Conservation (phyloP, 1,140 invertebrate species). For the Cydia fagiglandana region DNA sequence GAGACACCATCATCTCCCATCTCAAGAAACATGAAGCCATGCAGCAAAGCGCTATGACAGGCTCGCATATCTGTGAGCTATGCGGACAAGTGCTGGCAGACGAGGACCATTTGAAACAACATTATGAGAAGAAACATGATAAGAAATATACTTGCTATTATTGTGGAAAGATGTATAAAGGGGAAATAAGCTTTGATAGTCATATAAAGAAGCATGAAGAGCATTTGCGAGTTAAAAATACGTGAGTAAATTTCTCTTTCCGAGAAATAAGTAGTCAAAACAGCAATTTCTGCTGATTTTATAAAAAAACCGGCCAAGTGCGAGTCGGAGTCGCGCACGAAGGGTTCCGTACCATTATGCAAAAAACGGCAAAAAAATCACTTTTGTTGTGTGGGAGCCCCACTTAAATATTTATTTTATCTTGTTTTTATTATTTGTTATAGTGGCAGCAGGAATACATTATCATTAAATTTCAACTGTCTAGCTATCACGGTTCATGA, state of each 20-base stretch:
- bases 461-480: too few species aligned
- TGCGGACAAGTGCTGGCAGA: constrained; percentile 57
- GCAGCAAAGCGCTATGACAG: constrained; percentile 38
- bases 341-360: too few species aligned
- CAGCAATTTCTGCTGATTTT: too few species aligned
- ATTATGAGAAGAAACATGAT: constrained; percentile 57
- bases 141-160: constrained; percentile 70
- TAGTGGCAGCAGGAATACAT: too few species aligned
- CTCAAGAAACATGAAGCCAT: constrained; percentile 57
- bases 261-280: too few species aligned
- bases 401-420: too few species aligned
- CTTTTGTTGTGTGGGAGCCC: too few species aligned
- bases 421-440: too few species aligned
- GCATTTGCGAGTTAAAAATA: constrained; percentile 43
- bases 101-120: constrained; percentile 50
- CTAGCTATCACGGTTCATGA: too few species aligned
- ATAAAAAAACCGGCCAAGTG: too few species aligned
- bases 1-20: constrained; percentile 60
- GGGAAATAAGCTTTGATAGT: constrained; percentile 59
- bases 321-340: too few species aligned
- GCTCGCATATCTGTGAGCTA: constrained; percentile 59
- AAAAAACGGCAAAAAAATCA: too few species aligned
- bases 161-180: constrained; percentile 66
- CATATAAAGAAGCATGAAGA: constrained; percentile 73
- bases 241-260: constrained; percentile 41